phyloP scores from a whole-genome alignment of 37 sponge, comb jelly and placozoan species.

The Haliclona indistincta region DNA sequence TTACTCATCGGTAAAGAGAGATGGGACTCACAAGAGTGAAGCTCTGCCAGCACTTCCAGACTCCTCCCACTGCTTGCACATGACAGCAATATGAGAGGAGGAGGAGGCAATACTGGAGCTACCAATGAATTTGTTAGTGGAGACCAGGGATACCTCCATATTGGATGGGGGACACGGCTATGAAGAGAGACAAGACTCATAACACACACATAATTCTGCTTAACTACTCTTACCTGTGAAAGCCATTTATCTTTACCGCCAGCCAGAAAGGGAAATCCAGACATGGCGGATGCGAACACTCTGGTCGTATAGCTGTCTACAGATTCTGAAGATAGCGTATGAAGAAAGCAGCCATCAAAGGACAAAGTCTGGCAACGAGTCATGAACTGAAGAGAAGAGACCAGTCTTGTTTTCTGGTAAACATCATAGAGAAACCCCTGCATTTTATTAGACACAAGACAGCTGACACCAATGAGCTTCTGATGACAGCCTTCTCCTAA shows the following conservation, averaged over 20 bases:
- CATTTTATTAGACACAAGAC: constrained; percentile 44
- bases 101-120: constrained; percentile 29
- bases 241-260: no score
- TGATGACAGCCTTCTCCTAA: background rate
- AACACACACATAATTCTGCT: background rate
- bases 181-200: background rate
- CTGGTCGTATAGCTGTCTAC: constrained; percentile 59
- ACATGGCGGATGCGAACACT: constrained; percentile 14
- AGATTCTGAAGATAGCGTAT: constrained; percentile 41
- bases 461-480: constrained; percentile 34
- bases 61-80: constrained; percentile 42
- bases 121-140: constrained; percentile 49
- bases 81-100: constrained; percentile 42
- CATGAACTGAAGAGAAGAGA: constrained; percentile 57
- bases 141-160: constrained; percentile 50
- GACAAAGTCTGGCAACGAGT: constrained; percentile 5
- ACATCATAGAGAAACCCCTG: constrained; percentile 65
- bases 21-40: background rate
- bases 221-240: background rate
- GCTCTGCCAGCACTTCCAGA: background rate
- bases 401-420: constrained; percentile 7
- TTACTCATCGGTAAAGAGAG: no score
- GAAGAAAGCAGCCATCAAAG: constrained; percentile 26
- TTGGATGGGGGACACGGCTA: constrained; percentile 66
- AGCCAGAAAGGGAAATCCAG: background rate